Base-by-base conservation (phyloP, 2,797 vertebrate genomes). In the Characodon lateralis region DNA sequence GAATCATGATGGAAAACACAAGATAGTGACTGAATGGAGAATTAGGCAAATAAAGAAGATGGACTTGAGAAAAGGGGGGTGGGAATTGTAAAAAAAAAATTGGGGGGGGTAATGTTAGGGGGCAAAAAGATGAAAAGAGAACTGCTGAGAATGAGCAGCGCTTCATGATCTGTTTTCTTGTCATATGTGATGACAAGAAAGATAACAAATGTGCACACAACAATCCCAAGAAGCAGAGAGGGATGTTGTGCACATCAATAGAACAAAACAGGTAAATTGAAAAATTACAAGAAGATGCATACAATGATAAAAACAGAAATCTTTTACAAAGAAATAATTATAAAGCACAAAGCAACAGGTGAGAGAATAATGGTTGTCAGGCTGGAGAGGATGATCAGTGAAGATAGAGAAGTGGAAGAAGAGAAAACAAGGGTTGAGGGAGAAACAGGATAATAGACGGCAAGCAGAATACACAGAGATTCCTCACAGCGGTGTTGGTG, bases 401-500 rank as follows among this genome's bases (percentile, higher is more conserved):
- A 68, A 85, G 78, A 88, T 81, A 71, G 74, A 82, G 66, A 58
- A 83, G 80, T 5, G 41, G n/a, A 74, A 66, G 73, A 72, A 73
- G 72, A 46, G 20, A 81, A 53, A 71, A 74, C 71, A 72, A 71
- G 28, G 26, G 73, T 3, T 65, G 78, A 58, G 76, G 77, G 69
- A n/a, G 59, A 87, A 81, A 68, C 22, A 87, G 80, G 85, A 90
- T 86, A 86, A 87, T 74, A 91, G 90, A 89, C 80, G 83, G 86
- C 73, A 80, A 89, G 83, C 83, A 79, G 80, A 89, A 85, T 81
- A 84, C 87, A 86, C 82, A 82, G 82, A 72, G 83, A 88, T 91
- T 91, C 89, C 87, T 91, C 89, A 76, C 88, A 93, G 90, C 86
- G 79, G 83, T 88, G 86, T 84, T 84, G 88, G 87, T 83, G 86